Percentiles rank a stretch among this genome's conserved stretches.
Conservation (phyloP, 2,113 vertebrate species). For the Microcebus ravelobensis region DNA sequence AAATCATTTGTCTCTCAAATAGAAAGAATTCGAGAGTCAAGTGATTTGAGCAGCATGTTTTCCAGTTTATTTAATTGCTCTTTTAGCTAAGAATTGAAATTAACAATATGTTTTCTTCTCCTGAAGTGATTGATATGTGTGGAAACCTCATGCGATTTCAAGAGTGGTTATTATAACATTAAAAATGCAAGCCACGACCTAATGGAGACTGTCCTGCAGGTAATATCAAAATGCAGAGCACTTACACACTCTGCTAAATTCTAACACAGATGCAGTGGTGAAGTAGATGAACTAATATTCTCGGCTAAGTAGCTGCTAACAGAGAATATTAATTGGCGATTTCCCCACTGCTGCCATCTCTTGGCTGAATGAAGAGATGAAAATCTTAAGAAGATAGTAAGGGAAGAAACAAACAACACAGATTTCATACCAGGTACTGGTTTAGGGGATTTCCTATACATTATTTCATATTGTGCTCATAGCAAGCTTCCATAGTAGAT, state of each 20-base stretch:
- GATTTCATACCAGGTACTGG: not conserved
- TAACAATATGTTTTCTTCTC: not conserved
- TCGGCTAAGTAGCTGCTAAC: not conserved
- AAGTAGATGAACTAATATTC: not conserved
- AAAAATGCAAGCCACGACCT: not conserved
- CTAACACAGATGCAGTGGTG: not conserved
- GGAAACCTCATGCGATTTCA: not conserved
- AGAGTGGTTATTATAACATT: conserved; percentile 15
- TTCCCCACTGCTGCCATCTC: conserved; percentile 40
- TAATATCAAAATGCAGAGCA: not conserved
- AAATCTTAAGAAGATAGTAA: not conserved
- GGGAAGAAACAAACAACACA: not conserved
- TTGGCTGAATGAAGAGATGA: not conserved
- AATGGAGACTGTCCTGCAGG: not conserved
- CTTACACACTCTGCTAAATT: not conserved
- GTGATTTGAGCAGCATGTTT: not conserved
- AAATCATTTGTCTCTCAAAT: not conserved
- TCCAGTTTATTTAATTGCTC: not conserved
- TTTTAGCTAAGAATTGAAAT: not conserved
- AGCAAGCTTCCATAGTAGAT: not conserved
- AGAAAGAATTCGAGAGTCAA: not conserved
- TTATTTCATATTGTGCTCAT: not conserved
- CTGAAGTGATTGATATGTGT: not conserved
- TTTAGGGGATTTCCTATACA: not conserved
- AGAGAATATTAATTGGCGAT: not conserved